These are phyloP conservation scores for Megamerina dolium DNA, from an alignment of 2,888 invertebrate species.

Conservation along the genomic window DNA sequence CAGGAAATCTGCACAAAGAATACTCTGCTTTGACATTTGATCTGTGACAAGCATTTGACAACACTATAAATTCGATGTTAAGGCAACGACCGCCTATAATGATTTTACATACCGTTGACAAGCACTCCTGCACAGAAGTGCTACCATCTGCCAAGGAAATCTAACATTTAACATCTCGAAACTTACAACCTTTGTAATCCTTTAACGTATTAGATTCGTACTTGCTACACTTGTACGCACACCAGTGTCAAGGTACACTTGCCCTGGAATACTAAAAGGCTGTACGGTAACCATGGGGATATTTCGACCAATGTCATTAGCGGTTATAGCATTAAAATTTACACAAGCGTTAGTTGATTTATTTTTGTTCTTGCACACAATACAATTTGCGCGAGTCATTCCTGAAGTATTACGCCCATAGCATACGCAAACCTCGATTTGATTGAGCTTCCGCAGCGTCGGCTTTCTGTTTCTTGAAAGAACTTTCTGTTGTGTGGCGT, in stretches of 20 bases:
- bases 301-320: too few relatives aligned
- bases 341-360: too few relatives aligned
- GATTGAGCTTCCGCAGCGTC: background rate
- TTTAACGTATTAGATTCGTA: conserved; percentile 7
- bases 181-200: conserved; percentile 3
- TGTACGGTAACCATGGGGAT: too few relatives aligned
- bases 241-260: too few relatives aligned
- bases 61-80: background rate
- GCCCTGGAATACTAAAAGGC: too few relatives aligned
- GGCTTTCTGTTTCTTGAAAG: background rate
- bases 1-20: conserved; percentile 18
- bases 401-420: conserved; percentile 3
- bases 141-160: background rate
- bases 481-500: background rate
- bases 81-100: background rate
- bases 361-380: too few relatives aligned
- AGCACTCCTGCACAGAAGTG: background rate
- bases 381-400: too few relatives aligned
- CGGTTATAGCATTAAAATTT: too few relatives aligned
- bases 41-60: conserved; percentile 11
- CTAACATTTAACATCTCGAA: too few relatives aligned
- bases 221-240: too few relatives aligned
- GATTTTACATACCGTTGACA: background rate
- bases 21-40: too few relatives aligned
- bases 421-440: conserved; percentile 5